Evolutionary conservation across 2,797 vertebrate genomes (phyloP), one percentile per base, ranked within the genome.

Genomic region (Falco berigora): DNA sequence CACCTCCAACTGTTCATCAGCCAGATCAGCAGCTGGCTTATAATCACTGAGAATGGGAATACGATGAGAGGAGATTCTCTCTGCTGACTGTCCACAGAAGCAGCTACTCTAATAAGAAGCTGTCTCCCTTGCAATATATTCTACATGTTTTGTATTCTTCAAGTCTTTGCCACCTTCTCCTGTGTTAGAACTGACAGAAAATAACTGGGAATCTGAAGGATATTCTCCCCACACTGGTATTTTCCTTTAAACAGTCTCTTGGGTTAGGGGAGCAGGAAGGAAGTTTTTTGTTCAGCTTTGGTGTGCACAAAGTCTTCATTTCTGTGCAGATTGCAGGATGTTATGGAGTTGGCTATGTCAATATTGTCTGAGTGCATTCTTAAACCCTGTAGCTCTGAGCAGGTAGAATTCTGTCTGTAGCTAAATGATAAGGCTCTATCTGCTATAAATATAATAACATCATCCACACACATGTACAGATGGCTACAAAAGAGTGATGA

Each of bases 401-500:
- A 95, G 94, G 91, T 95, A 97, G 68, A 82, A 93, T 6, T 81
- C 71, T 92, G 86, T 84, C 94, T 97, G 95, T 85, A 96, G 80
- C 79, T 85, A 87, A 95, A 97, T 63, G 94, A 95, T 96, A 94
- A 97, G 79, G 84, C 80, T 92, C 28, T 90, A 72, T 94, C 84
- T 93, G 74, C 91, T 91, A 88, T 84, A 97, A 97, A 93, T 96
- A 95, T 71, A 96, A 90, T 66, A 95, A 82, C 44, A 90, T 90
- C 79, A 79, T 94, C n/a, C 88, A 81, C 76, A 88, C 47, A 81
- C 73, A 85, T 11, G 10, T 94, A 53, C 88, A 96, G 92, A 94
- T 76, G 85, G 81, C 75, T 96, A 77, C 47, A 67, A 93, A 95
- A 94, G 62, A 88, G 59, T 71, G 83, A 86, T 78, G 86, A 94